Percentiles rank a stretch among this genome's conserved stretches.
phyloP scores from a whole-genome alignment of 2,113 vertebrate species.

The Tursiops truncatus region DNA sequence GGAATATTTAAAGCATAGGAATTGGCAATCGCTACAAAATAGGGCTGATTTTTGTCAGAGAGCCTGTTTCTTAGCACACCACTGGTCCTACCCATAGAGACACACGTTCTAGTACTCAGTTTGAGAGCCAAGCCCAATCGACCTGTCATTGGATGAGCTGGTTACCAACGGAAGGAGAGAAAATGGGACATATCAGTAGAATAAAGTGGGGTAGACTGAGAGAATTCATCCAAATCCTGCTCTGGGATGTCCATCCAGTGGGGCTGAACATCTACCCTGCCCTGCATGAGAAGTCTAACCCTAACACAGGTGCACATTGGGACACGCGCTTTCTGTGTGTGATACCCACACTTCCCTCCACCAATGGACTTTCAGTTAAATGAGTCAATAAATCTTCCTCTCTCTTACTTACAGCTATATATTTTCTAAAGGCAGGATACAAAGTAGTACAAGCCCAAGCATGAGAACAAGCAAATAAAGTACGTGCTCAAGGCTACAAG shows the following conservation, averaged over 20 bases:
- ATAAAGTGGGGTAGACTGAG: background rate
- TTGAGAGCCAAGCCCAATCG: background rate
- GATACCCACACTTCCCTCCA: background rate
- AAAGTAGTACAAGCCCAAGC: background rate
- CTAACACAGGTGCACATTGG: background rate
- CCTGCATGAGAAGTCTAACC: too few species aligned
- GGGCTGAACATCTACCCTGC: background rate
- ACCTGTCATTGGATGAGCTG: background rate
- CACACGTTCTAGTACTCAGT: background rate
- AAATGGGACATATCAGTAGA: background rate
- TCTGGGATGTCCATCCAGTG: background rate
- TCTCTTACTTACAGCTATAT: background rate
- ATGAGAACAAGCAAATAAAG: background rate
- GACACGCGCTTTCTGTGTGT: rapidly evolving
- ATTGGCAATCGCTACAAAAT: background rate
- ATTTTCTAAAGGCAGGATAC: background rate
- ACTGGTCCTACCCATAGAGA: background rate
- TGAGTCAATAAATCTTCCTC: background rate
- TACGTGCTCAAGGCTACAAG: background rate
- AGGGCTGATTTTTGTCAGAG: background rate
- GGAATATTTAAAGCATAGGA: conserved; percentile 2
- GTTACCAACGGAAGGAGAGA: background rate
- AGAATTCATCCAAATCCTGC: background rate
- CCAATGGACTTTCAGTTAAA: background rate
- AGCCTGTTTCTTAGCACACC: background rate